Percentiles rank a stretch among this genome's conserved stretches.
Conservation (phyloP, 2,888 invertebrate species). For the Mallateleia sp. region DNA sequence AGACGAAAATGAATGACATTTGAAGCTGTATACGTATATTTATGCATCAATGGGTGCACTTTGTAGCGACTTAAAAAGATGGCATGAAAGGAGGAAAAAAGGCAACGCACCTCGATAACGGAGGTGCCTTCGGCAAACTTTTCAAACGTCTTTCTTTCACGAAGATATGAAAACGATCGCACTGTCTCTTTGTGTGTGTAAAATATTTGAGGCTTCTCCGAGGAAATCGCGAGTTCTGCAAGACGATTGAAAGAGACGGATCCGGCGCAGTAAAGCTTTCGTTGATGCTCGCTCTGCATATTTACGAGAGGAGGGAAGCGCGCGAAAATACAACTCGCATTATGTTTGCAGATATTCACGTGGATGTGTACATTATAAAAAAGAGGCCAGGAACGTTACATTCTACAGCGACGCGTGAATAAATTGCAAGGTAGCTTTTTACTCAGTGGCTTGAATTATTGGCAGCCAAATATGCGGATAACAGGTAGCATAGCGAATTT, state of each 20-base stretch:
- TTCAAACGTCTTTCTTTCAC: conserved; percentile 60
- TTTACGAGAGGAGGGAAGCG: conserved; percentile 29
- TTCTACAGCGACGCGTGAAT: too few relatives aligned
- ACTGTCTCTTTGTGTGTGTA: conserved; percentile 52
- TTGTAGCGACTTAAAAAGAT: conserved; percentile 45
- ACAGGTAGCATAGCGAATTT: background rate
- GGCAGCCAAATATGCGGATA: background rate
- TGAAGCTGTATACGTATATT: conserved; percentile 41
- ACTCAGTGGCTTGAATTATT: background rate
- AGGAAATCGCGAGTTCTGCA: conserved; percentile 43
- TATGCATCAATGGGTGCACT: conserved; percentile 40
- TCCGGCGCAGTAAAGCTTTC: conserved; percentile 8
- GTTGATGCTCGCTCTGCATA: conserved; percentile 31
- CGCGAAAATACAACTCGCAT: conserved; percentile 15
- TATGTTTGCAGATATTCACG: conserved; percentile 42
- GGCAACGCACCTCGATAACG: conserved; percentile 44
- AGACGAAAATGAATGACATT: conserved; percentile 53
- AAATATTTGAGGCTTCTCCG: conserved; percentile 62
- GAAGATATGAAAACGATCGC: conserved; percentile 66
- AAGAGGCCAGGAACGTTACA: background rate
- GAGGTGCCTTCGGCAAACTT: conserved; percentile 55
- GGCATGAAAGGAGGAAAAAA: conserved; percentile 29
- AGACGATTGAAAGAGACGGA: conserved; percentile 47
- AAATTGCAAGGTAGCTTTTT: background rate
- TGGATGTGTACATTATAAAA: conserved; percentile 18